Evolutionary conservation across 2,888 invertebrate genomes (phyloP).

Genomic region (Arrhopalites spinosus): DNA sequence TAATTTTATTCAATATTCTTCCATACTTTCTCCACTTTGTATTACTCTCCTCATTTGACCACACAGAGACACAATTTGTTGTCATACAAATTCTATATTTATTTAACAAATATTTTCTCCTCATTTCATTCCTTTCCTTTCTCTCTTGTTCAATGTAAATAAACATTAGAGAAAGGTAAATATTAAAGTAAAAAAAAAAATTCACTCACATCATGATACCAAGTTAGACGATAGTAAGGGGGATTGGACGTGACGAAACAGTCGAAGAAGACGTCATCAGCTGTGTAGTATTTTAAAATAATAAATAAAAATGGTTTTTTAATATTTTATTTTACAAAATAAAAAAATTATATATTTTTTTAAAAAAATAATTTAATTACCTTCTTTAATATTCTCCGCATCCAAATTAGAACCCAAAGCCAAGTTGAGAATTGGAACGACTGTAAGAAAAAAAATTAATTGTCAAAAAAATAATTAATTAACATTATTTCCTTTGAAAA

Average conservation of each 20-base stretch:
- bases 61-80: too few relatives aligned
- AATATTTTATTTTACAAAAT: too few relatives aligned
- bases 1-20: too few relatives aligned
- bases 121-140: too few relatives aligned
- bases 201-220: constrained; percentile 83
- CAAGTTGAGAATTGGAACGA: constrained; percentile 72
- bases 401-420: constrained; percentile 75
- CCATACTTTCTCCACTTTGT: too few relatives aligned
- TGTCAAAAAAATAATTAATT: not conserved
- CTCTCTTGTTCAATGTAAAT: too few relatives aligned
- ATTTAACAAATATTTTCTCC: too few relatives aligned
- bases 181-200: constrained; percentile 7
- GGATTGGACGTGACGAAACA: constrained; percentile 84
- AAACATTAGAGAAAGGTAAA: too few relatives aligned
- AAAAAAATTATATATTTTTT: constrained; percentile 46
- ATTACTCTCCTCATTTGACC: too few relatives aligned
- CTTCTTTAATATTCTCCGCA: constrained; percentile 79
- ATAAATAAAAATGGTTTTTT: too few relatives aligned
- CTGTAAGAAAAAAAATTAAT: constrained; percentile 60
- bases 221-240: constrained; percentile 79
- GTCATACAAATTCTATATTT: too few relatives aligned
- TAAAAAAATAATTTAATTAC: constrained; percentile 63
- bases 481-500: not conserved
- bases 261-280: constrained; percentile 87
- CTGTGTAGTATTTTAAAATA: too few relatives aligned